Percentiles rank a stretch among this genome's conserved stretches.
Conservation (phyloP, 2,113 vertebrate genomes). For the Carlito syrichta region DNA sequence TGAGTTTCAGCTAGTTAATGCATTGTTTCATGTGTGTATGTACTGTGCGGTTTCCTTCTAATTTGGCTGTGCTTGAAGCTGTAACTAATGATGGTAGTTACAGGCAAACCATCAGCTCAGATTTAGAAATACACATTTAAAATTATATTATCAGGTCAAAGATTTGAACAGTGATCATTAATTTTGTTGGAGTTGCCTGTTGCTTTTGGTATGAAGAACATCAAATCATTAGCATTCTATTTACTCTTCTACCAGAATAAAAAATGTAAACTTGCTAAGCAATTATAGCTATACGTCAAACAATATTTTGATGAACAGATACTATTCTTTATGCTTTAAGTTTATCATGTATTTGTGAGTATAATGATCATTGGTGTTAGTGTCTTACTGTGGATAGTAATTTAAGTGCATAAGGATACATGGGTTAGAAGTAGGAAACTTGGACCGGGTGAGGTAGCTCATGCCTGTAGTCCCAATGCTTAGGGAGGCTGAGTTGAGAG, state of each 20-base stretch:
- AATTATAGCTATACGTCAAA: neutral
- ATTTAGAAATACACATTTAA: constrained; percentile 25
- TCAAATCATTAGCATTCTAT: neutral
- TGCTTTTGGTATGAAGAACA: neutral
- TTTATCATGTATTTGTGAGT: neutral
- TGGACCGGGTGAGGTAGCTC: too few species aligned
- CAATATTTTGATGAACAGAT: neutral
- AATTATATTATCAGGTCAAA: neutral
- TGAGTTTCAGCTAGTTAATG: neutral
- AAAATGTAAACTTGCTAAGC: constrained; percentile 26
- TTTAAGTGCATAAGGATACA: neutral
- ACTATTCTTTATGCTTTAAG: constrained; percentile 27
- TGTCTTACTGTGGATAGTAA: neutral
- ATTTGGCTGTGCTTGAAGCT: neutral
- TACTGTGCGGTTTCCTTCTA: neutral
- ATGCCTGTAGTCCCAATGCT: too few species aligned
- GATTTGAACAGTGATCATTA: neutral
- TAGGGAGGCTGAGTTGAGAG: too few species aligned
- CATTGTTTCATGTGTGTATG: neutral
- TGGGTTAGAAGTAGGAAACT: neutral
- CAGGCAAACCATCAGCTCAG: neutral
- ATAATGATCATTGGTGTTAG: neutral
- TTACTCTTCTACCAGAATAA: constrained; percentile 21
- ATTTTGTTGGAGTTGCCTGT: neutral
- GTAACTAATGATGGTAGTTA: neutral